Evolutionary conservation across 2,888 invertebrate species (phyloP), one percentile per base, ranked within the genome.

Genomic region (Timema cristinae): DNA sequence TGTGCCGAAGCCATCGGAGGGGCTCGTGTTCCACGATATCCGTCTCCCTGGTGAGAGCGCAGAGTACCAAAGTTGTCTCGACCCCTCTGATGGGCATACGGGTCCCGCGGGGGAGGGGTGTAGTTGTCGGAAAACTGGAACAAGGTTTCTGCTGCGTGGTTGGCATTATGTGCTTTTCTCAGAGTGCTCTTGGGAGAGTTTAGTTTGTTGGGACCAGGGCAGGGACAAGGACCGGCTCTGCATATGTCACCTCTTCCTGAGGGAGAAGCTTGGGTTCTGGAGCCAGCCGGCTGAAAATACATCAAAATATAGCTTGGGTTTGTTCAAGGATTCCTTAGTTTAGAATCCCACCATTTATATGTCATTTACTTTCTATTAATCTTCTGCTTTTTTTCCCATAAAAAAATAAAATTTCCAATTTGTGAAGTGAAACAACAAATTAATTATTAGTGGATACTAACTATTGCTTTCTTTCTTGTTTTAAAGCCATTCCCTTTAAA

Each of bases 191-290:
- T 92, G 7, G 94, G 94, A 50, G 94, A 94, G 76, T 86, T 86
- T 71, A 87, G 81, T 78, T 88, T 89, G 78, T 85, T 84, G 72
- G 90, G 74, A 8, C 72, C 73, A 11, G 71, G 49, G 89, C 88
- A 10, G 94, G 93, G 66, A 93, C 90, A 70, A 94, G 82, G 52
- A 94, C 94, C 0, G 94, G 94, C 81, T 94, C 94, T 9, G 94
- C 94, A 81, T 94, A 94, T 8, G 94, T 94, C 73, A 94, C 94
- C 81, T 94, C 94, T 81, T 94, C 94, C 66, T 94, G 94, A 67
- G 93, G 93, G 73, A 94, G 85, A 70, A 94, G 85, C 80, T 94
- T 94, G 0, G 94, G 94, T 80, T 94, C 94, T 7, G 94, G 91
- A 83, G 93, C 93, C 80, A 94, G 90, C 82, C 94, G 91, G 82